Evolutionary conservation across 2,113 vertebrate species (phyloP), one percentile per base, ranked within the genome.

Genomic region (Dendrocopos noguchii): DNA sequence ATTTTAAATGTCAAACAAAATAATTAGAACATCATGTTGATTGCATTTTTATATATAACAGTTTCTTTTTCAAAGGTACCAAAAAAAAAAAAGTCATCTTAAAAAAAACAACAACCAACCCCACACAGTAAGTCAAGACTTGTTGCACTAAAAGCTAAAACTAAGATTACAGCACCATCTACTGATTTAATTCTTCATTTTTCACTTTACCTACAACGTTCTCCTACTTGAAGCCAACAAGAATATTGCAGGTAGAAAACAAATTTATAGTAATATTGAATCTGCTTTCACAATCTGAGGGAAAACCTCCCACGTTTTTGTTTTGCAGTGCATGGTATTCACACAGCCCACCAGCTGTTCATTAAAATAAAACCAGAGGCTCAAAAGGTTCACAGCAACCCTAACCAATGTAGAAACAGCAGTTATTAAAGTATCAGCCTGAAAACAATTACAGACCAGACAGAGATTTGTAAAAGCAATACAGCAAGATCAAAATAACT

Each of bases 111-210:
- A 50, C 11, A 52, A 24, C 6, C 11, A 52, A 24, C 6, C 50
- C 27, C 16, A 52, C 19, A 39, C 20, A 61, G 19, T 15, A 56
- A 36, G 73, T 89, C 47, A 42, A 76, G 33, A n/a, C 17, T 52
- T 61, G 27, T 52, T 72, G 44, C 50, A 34, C 59, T 74, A 92
- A 84, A 91, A 84, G 33, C 65, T 80, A 97, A 97, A 97, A 84
- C 80, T 96, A 95, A 96, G 92, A 97, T 95, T 94, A 96, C 73
- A 97, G 97, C 97, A 97, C 98, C 98, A 98, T 80, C 98, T 98
- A 98, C 97, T 97, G 98, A 96, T 90, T 55, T 77, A 88, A 76
- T 93, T 86, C 68, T 53, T 52, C 12, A 47, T n/a, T 94, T 96
- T 39, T 94, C 87, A 31, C 20, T 87, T 77, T 31, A 90, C 66